A percentile compares a stretch with the other conserved stretches of the same genome.
phyloP scores from a whole-genome alignment of 2,888 invertebrate species.

The Hyposoter dolosus region DNA sequence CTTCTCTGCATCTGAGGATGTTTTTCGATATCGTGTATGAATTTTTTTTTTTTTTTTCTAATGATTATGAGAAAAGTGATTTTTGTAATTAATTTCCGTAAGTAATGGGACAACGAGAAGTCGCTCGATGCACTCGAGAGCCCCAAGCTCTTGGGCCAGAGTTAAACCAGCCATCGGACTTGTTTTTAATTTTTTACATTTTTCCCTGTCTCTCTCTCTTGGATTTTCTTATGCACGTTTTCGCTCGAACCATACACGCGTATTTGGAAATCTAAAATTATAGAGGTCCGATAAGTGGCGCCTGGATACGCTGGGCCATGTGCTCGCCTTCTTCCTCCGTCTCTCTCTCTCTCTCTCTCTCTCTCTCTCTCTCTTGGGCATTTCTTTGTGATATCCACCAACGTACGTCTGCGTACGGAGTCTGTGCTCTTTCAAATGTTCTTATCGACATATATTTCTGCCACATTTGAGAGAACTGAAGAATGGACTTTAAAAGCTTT shows the following conservation, averaged over 20 bases:
- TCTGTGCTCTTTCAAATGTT: conserved; percentile 68
- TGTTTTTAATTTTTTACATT: neutral
- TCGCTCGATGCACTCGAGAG: conserved; percentile 60
- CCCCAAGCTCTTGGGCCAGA: conserved; percentile 29
- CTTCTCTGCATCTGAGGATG: neutral
- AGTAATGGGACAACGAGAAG: conserved; percentile 63
- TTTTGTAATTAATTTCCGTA: conserved; percentile 51
- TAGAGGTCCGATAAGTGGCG: conserved; percentile 71
- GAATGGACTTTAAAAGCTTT: conserved; percentile 57
- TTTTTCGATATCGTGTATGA: neutral
- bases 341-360: conserved; percentile 35
- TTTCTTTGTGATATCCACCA: conserved; percentile 39
- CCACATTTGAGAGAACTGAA: conserved; percentile 51
- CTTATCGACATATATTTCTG: conserved; percentile 68
- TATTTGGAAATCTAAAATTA: conserved; percentile 74
- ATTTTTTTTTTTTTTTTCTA: too few relatives aligned
- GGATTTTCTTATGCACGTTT: conserved; percentile 42
- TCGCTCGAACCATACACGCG: conserved; percentile 62
- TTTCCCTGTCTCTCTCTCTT: neutral
- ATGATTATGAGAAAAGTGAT: neutral
- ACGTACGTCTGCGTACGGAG: conserved; percentile 40
- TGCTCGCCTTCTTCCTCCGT: conserved; percentile 33
- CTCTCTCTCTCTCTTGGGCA: conserved; percentile 33
- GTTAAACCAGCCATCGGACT: conserved; percentile 46
- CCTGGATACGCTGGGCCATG: conserved; percentile 68